phyloP scores from a whole-genome alignment of 2,888 invertebrate species.

The Hedychridium roseum region DNA sequence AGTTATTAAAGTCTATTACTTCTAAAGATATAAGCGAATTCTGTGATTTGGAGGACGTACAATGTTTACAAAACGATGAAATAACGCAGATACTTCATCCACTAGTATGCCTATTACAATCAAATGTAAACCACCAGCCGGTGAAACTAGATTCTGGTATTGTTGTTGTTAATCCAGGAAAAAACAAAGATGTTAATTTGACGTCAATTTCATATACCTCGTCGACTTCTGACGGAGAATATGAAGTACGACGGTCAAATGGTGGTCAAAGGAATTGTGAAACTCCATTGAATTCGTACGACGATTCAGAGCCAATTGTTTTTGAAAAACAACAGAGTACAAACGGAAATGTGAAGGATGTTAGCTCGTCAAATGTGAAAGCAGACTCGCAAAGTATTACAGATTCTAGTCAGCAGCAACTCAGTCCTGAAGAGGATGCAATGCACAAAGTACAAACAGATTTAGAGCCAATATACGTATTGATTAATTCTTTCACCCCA shows the following conservation, averaged over 20 bases:
- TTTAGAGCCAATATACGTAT: conserved; percentile 39
- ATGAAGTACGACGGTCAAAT: too few relatives aligned
- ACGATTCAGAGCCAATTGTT: too few relatives aligned
- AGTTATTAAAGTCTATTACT: conserved; percentile 64
- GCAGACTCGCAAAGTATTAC: too few relatives aligned
- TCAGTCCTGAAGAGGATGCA: conserved; percentile 9
- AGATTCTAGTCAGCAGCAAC: too few relatives aligned
- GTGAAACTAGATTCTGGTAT: conserved; percentile 56
- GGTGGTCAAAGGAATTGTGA: too few relatives aligned
- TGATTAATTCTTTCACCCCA: conserved; percentile 33
- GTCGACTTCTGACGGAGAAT: too few relatives aligned
- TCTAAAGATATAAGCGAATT: conserved; percentile 22
- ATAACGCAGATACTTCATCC: conserved; percentile 35
- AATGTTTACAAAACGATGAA: conserved; percentile 24
- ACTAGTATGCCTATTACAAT: conserved; percentile 44
- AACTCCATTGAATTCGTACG: too few relatives aligned
- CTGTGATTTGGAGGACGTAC: conserved; percentile 23
- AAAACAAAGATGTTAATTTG: too few relatives aligned
- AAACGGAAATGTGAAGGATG: too few relatives aligned
- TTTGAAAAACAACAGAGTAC: too few relatives aligned
- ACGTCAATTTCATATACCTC: too few relatives aligned
- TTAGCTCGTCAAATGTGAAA: too few relatives aligned
- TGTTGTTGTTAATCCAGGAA: conserved; percentile 55
- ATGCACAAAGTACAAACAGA: conserved; percentile 35
- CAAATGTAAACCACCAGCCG: conserved; percentile 37